These are phyloP conservation scores for Microctenopoma steveboyesi DNA, from an alignment of 2,797 vertebrate genomes.

Conservation along the genomic window DNA sequence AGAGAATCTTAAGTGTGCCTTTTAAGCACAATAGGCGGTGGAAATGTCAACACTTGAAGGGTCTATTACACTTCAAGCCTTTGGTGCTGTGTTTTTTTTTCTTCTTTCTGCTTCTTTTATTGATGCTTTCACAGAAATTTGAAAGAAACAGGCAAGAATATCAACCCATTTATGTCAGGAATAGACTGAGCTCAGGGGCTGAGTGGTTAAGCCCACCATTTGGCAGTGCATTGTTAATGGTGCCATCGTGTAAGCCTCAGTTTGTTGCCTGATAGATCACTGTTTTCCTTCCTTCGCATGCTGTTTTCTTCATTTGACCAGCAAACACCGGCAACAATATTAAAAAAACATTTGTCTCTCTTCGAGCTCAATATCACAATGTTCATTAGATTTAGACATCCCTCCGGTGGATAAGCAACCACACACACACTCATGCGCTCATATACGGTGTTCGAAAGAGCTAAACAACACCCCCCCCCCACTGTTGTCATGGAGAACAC, in stretches of 20 bases:
- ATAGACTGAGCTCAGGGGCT: constrained; percentile 28
- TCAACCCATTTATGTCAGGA: constrained; percentile 66
- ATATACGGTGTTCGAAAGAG: constrained; percentile 9
- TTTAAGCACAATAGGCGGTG: constrained; percentile 80
- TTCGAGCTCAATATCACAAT: constrained; percentile 50
- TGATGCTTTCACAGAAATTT: constrained; percentile 61
- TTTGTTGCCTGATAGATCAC: not conserved
- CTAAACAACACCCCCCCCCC: constrained; percentile 19
- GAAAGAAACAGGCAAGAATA: constrained; percentile 59
- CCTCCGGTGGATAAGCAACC: constrained; percentile 25
- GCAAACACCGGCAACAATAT: constrained; percentile 18
- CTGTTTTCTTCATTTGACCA: constrained; percentile 4
- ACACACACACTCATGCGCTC: not conserved
- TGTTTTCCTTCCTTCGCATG: not conserved
- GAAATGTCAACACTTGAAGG: constrained; percentile 82
- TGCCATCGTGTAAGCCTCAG: not conserved
- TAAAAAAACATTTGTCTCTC: constrained; percentile 23
- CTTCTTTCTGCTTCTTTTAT: constrained; percentile 51
- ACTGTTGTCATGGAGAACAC: constrained; percentile 72
- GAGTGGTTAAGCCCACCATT: constrained; percentile 48
- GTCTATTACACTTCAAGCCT: constrained; percentile 77
- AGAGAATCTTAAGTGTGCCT: constrained; percentile 78
- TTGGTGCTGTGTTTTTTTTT: constrained; percentile 55
- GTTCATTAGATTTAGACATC: constrained; percentile 62
- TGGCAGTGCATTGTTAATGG: constrained; percentile 27